Evolutionary conservation across 1,140 invertebrate species (phyloP).

Genomic region (Drosophila navojoa): DNA sequence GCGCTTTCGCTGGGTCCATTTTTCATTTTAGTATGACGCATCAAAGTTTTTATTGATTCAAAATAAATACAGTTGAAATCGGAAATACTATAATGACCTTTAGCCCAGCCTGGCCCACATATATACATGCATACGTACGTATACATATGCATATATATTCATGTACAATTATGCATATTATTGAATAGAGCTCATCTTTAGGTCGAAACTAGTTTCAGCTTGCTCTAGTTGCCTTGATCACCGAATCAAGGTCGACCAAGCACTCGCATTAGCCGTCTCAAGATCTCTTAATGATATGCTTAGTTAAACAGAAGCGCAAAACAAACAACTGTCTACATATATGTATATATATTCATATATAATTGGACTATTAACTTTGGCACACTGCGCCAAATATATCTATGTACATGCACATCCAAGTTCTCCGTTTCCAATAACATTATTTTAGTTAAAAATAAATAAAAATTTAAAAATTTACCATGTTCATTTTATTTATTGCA

Average conservation of each 20-base stretch:
- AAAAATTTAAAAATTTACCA: too few relatives aligned
- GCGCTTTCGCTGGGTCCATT: neutral
- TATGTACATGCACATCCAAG: too few relatives aligned
- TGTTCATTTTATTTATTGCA: too few relatives aligned
- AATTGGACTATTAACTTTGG: too few relatives aligned
- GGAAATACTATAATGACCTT: neutral
- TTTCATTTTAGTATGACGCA: neutral
- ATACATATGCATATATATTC: neutral
- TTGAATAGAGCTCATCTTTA: constrained; percentile 1
- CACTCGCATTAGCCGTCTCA: neutral
- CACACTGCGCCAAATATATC: too few relatives aligned
- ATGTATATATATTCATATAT: too few relatives aligned
- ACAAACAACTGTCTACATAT: neutral
- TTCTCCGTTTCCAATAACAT: too few relatives aligned
- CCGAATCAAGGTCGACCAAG: constrained; percentile 30
- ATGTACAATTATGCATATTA: neutral
- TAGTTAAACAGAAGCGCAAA: neutral
- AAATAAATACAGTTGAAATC: neutral
- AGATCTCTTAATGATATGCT: constrained; percentile 22
- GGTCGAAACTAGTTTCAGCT: constrained; percentile 19
- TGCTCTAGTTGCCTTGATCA: constrained; percentile 20
- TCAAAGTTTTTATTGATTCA: neutral
- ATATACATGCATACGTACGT: neutral
- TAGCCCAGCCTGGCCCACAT: neutral
- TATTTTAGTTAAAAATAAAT: too few relatives aligned